Percentiles rank a stretch among this genome's conserved stretches.
These are phyloP conservation scores for Saguinus imperator DNA, from an alignment of 2,113 vertebrate genomes.

Conservation along the genomic window DNA sequence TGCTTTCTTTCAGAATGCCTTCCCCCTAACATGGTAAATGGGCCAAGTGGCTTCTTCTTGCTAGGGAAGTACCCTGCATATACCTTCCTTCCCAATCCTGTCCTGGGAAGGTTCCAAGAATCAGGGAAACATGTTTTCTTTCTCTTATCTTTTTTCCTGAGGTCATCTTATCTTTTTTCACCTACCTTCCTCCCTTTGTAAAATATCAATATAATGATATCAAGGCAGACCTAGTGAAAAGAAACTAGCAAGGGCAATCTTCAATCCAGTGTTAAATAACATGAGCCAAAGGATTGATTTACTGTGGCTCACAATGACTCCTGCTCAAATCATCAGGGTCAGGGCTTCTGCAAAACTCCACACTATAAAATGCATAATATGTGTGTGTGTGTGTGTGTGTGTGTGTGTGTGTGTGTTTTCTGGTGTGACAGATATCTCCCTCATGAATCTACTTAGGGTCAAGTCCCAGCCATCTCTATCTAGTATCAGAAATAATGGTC, in stretches of 20 bases:
- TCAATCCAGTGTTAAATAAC: neutral
- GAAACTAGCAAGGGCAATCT: neutral
- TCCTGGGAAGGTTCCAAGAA: neutral
- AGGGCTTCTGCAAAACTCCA: neutral
- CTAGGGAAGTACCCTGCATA: neutral
- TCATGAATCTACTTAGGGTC: neutral
- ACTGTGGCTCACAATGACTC: neutral
- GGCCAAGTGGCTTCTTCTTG: neutral
- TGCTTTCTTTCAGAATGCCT: neutral
- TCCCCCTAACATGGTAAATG: neutral
- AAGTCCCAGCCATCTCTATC: neutral
- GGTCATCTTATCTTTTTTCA: neutral
- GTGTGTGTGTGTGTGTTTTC: neutral
- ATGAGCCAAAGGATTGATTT: neutral
- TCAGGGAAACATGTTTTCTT: neutral
- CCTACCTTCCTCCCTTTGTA: neutral
- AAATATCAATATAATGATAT: neutral
- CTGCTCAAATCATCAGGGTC: neutral
- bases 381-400: neutral
- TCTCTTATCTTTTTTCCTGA: neutral
- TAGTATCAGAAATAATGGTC: neutral
- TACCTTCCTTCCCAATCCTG: neutral
- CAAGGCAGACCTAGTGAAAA: neutral
- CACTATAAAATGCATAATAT: neutral
- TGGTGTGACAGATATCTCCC: neutral